Evolutionary conservation across 1,140 invertebrate genomes (phyloP).

Genomic region (Panagrolaimus sp.): DNA sequence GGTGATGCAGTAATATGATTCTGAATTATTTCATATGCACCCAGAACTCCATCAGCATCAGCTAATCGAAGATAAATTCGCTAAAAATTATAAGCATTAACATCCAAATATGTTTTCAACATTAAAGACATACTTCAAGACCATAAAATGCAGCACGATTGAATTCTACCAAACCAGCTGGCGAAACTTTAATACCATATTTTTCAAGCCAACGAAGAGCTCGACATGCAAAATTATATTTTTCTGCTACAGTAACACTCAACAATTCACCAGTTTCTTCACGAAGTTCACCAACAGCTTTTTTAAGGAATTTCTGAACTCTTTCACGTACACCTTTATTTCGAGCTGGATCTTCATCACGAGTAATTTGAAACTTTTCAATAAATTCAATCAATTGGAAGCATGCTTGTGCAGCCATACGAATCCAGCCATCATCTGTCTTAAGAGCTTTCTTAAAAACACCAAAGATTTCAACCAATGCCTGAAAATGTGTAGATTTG

Average conservation of each 20-base stretch:
- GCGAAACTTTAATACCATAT: background rate
- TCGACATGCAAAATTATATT: background rate
- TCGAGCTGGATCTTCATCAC: background rate
- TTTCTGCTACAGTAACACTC: background rate
- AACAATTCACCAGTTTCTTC: background rate
- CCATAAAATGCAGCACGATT: background rate
- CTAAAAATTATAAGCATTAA: background rate
- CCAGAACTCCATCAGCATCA: background rate
- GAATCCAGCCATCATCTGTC: background rate
- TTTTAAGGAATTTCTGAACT: background rate
- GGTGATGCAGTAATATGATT: background rate
- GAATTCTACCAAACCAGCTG: background rate
- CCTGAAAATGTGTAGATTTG: background rate
- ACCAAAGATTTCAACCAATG: background rate
- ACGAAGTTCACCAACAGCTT: background rate
- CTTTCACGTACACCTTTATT: background rate
- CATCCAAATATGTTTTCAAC: background rate
- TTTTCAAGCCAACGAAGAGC: background rate
- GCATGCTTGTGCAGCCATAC: background rate
- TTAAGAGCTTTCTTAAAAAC: background rate
- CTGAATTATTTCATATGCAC: background rate
- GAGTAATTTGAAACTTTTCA: background rate
- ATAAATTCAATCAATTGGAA: slow-evolving; percentile 8
- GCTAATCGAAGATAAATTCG: background rate
- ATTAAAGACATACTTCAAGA: background rate